These are phyloP conservation scores for Campoletis sonorensis DNA, from an alignment of 1,140 invertebrate genomes.

Conservation along the genomic window DNA sequence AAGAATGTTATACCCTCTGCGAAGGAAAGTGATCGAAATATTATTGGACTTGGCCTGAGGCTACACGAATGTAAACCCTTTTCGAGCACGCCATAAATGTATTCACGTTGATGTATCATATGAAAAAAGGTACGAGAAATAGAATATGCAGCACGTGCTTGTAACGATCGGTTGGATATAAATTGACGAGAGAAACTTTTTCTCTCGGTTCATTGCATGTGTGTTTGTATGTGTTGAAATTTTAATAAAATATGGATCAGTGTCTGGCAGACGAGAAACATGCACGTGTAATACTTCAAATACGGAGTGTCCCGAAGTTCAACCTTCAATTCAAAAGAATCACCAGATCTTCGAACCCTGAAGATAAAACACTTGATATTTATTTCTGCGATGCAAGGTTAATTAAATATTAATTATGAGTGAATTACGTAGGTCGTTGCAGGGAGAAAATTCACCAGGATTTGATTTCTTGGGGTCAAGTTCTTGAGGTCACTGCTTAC, in stretches of 20 bases:
- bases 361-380: too few relatives aligned
- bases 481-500: too few relatives aligned
- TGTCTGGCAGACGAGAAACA: not conserved
- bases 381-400: not conserved
- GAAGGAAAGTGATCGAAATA: not conserved
- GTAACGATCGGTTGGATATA: conserved; percentile 36
- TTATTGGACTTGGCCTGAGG: conserved; percentile 14
- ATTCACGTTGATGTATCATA: not conserved
- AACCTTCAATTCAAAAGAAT: too few relatives aligned
- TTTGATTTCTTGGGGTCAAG: too few relatives aligned
- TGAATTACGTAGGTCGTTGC: too few relatives aligned
- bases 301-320: too few relatives aligned
- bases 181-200: conserved; percentile 16
- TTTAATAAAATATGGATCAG: conserved; percentile 27
- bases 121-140: conserved; percentile 21
- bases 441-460: too few relatives aligned
- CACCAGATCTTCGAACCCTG: too few relatives aligned
- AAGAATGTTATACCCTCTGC: not conserved
- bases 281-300: not conserved
- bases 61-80: not conserved
- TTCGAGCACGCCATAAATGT: not conserved
- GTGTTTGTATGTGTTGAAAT: not conserved
- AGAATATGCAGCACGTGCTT: conserved; percentile 44
- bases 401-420: too few relatives aligned
- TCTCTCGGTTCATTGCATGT: not conserved